Base-by-base conservation (phyloP, 1,140 invertebrate species). In the Atta colombica region DNA sequence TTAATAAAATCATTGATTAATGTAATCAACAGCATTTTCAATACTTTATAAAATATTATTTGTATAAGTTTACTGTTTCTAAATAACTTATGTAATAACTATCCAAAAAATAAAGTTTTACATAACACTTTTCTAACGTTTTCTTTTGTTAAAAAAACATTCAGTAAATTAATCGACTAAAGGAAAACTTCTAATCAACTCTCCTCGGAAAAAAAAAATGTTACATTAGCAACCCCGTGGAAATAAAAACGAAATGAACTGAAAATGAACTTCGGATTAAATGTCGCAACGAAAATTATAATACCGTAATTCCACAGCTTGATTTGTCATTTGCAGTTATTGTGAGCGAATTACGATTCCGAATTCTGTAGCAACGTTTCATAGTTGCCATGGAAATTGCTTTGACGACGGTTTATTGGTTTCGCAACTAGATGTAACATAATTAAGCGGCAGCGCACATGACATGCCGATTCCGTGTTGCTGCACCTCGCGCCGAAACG, bases 371-470 rank as follows among this genome's bases (percentile, higher is more conserved):
- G 39, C 55, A 58, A 49, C 80, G 21, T 84, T 84, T 84, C 80
- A 84, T 84, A 39, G 80, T 84, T 84, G 69, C 80, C 80, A 84
- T 84, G 80, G 80, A 84, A 84, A 84, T 84, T 74, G 80, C 80
- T 84, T 84, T 84, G 80, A 75, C 71, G 80, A 84, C 58, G 69
- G 80, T 84, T 84, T 84, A 84, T 84, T 84, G 69, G 80, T 84
- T 84, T 84, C 80, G 80, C 72, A 84, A 82, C 80, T 82, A 82
- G 39, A 75, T 84, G 58, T 84, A 75, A 84, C 68, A 74, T 63
- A 84, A 84, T 84, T 84, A 84, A 84, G 55, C 80, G 69, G n/a
- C 39, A n/a, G 45, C 69, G 69, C 39, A 51, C 69, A 55, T 82
- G 53, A 58, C 65, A 81, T 28, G 66, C 53, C 21, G 51, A 69